phyloP scores from a whole-genome alignment of 2,113 vertebrate genomes.

The Ailuropoda melanoleuca region DNA sequence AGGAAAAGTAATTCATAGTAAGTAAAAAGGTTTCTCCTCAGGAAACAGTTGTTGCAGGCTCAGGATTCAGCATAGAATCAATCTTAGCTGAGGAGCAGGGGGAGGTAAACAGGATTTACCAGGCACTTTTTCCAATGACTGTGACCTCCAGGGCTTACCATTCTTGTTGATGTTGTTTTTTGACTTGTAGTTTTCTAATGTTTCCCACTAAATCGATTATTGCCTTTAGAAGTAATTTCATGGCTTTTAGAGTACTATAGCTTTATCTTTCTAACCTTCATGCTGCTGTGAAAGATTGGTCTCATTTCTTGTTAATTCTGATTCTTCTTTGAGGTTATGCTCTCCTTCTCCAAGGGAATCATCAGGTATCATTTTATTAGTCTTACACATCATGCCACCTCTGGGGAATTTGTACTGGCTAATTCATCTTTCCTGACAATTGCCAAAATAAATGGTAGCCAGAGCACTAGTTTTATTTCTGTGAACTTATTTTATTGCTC shows the following conservation, averaged over 20 bases:
- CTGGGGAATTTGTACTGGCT: slow-evolving; percentile 60
- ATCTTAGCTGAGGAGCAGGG: slow-evolving; percentile 13
- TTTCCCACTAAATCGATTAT: slow-evolving; percentile 62
- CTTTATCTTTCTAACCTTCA: slow-evolving; percentile 69
- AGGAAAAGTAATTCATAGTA: not conserved
- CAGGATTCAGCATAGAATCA: slow-evolving; percentile 25
- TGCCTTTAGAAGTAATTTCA: slow-evolving; percentile 68
- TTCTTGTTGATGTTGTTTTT: slow-evolving; percentile 46
- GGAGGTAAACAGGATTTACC: not conserved
- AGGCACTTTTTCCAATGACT: not conserved
- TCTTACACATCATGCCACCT: slow-evolving; percentile 49
- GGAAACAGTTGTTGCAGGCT: not conserved
- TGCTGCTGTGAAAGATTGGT: slow-evolving; percentile 68
- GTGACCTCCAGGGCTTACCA: slow-evolving; percentile 49
- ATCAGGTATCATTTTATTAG: slow-evolving; percentile 63
- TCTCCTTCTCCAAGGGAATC: slow-evolving; percentile 49
- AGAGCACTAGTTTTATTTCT: slow-evolving; percentile 32
- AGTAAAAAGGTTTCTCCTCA: slow-evolving; percentile 3
- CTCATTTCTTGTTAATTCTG: slow-evolving; percentile 73
- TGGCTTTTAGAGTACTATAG: slow-evolving; percentile 41
- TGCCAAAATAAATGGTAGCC: slow-evolving; percentile 35
- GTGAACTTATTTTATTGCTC: slow-evolving; percentile 46
- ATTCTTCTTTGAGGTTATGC: slow-evolving; percentile 56
- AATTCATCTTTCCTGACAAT: slow-evolving; percentile 71
- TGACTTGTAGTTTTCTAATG: slow-evolving; percentile 57